Base-by-base conservation (phyloP, 2,797 vertebrate genomes). In the Enteromius unitaeniatus region DNA sequence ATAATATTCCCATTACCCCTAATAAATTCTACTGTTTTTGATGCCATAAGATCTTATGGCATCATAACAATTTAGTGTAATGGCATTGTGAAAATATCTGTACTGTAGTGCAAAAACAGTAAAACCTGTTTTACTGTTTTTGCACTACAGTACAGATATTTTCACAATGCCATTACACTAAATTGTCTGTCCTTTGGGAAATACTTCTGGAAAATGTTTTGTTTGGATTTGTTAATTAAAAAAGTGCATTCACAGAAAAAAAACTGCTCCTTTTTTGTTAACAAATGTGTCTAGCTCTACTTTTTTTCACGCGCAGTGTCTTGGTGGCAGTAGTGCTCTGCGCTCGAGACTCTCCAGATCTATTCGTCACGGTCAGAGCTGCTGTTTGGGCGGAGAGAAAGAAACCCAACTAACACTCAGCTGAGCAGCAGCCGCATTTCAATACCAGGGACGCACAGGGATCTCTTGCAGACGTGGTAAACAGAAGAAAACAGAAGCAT, bases 331-430 rank as follows among this genome's bases (percentile, higher is more conserved):
- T 87, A 93, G 90, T 91, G 93, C 91, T 90, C 93, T 68, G 28
- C n/a, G 62, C 87, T 74, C 86, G 89, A 79, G 88, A 83, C 77
- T 82, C 81, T 37, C 64, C 87, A 58, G 82, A 81, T 42, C 19
- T n/a, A 47, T 78, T 87, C 82, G 85, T 86, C 89, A 87, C 76
- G 83, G 45, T 78, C 85, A 79, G 78, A 87, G 86, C 90, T 87
- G 85, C 89, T 89, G 81, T 93, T 89, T 93, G 94, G 95, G 94
- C 91, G 93, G 92, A 89, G 93, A 78, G 87, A 88, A 65, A 79
- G 62, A 55, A 47, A 31, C 45, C 77, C 75, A 23, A 45, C 5
- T 47, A 21, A 64, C 58, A 42, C 7, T 72, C 62, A 19, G 19
- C 69, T 78, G 40, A 26, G 23, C 72, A 51, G 49, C 28, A 40